Percentiles rank a stretch among this genome's conserved stretches.
phyloP scores from a whole-genome alignment of 2,797 vertebrate species.

The Falco biarmicus region DNA sequence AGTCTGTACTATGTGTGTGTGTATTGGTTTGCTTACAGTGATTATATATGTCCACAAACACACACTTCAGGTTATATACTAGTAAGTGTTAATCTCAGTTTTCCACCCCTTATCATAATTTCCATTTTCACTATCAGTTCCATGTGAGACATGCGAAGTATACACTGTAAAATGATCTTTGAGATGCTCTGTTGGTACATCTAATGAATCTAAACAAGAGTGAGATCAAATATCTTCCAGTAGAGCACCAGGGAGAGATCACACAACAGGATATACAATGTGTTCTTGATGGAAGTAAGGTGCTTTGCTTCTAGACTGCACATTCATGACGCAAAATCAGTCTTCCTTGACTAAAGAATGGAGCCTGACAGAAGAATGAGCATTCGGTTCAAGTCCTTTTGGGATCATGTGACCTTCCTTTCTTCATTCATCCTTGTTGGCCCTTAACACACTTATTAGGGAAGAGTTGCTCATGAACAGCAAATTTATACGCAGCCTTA shows the following conservation, averaged over 20 bases:
- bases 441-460: background rate
- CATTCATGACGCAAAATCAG: no score
- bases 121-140: background rate
- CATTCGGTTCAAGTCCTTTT: background rate
- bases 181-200: accelerated
- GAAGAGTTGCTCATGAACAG: background rate
- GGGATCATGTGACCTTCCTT: background rate
- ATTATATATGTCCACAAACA: background rate
- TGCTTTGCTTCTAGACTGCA: background rate
- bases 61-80: background rate
- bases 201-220: background rate
- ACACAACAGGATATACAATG: background rate
- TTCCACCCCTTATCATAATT: background rate
- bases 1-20: background rate
- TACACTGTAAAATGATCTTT: background rate
- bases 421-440: background rate
- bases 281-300: background rate
- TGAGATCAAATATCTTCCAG: background rate
- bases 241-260: background rate
- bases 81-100: background rate
- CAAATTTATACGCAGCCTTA: background rate
- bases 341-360: background rate
- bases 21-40: background rate
- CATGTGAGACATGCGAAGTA: background rate
- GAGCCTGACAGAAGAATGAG: background rate